Evolutionary conservation across 1,140 invertebrate genomes (phyloP), one percentile per base, ranked within the genome.

Genomic region (Monomorium pharaonis): DNA sequence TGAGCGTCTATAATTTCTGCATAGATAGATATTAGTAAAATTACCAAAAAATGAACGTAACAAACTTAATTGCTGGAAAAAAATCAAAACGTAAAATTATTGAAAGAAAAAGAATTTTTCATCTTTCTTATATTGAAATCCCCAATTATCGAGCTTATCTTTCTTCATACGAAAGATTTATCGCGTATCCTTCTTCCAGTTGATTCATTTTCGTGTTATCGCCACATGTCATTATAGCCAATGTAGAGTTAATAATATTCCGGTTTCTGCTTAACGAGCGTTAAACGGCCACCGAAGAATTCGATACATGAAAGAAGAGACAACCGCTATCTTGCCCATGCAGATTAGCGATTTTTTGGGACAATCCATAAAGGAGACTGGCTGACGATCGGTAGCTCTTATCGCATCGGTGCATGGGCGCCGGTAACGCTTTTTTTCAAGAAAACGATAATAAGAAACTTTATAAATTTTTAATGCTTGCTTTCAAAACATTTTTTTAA

Each of bases 301-400:
- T 90, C 85, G 92, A 92, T 91, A 88, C 54, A 54, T 54, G 87
- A 78, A 69, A 30, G 76, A 69, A 74, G 77, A 83, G 70, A 89
- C 76, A 87, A 86, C 67, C 87, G 88, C 37, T 90, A 92, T 92
- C 88, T 83, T 54, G 51, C 60, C 83, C 77, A 54, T 65, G 86
- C 21, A 91, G 91, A 92, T 92, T 92, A 92, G 86, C 89, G 85
- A 91, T 92, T 88, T 90, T 89, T 88, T 72, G 33, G 86, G 76
- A 86, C 77, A 84, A 69, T 86, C 75, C 63, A 63, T 78, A 70
- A 88, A 77, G 67, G 90, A 92, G 91, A 92, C n/a, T 88, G 89
- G 85, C 72, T 88, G 85, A 87, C 84, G 86, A 88, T 86, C 80
- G 78, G 84, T 86, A 44, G 85, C 84, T 89, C 91, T 91, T 92